These are phyloP conservation scores for Pseudoips prasinana DNA, from an alignment of 2,888 invertebrate genomes.

Conservation along the genomic window DNA sequence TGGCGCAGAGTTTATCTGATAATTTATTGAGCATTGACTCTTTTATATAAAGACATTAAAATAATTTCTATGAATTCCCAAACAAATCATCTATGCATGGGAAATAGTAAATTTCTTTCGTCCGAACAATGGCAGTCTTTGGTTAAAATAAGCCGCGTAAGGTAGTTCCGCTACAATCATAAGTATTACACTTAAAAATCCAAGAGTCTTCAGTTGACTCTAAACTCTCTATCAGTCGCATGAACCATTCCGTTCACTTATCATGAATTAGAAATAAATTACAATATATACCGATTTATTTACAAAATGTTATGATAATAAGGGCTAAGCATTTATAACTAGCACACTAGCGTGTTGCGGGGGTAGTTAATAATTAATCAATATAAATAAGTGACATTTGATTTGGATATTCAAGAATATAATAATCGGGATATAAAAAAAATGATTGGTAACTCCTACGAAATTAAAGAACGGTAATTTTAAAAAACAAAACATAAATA, in stretches of 20 bases:
- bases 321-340: conserved; percentile 23
- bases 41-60: too few relatives aligned
- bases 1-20: too few relatives aligned
- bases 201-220: conserved; percentile 38
- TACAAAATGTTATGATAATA: conserved; percentile 35
- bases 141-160: conserved; percentile 43
- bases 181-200: conserved; percentile 24
- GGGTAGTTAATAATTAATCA: conserved; percentile 17
- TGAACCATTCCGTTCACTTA: conserved; percentile 48
- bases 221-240: conserved; percentile 58
- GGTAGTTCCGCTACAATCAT: conserved; percentile 24
- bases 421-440: conserved; percentile 20
- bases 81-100: too few relatives aligned
- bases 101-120: conserved; percentile 16
- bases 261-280: conserved; percentile 48
- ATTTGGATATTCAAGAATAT: conserved; percentile 26
- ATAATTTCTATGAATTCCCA: too few relatives aligned
- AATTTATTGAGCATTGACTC: too few relatives aligned
- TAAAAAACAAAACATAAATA: conserved; percentile 11
- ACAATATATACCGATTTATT: conserved; percentile 41
- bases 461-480: conserved; percentile 13
- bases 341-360: conserved; percentile 19
- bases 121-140: conserved; percentile 48
- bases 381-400: conserved; percentile 27
- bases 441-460: conserved; percentile 29